These are phyloP conservation scores for Stenichneumon culpator DNA, from an alignment of 2,888 invertebrate species.

Conservation along the genomic window DNA sequence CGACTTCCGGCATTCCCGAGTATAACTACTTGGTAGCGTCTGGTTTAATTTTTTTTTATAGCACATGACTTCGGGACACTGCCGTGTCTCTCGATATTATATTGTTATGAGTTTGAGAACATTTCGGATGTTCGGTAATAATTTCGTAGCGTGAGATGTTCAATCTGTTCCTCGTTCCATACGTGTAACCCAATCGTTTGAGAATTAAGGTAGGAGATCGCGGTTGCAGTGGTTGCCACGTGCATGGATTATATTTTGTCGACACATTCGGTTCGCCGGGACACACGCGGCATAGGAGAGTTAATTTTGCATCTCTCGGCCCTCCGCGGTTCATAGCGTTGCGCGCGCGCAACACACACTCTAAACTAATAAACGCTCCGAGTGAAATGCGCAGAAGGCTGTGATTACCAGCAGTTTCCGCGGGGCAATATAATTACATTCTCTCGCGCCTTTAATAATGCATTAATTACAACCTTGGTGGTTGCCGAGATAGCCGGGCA, in stretches of 20 bases:
- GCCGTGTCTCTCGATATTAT: no score
- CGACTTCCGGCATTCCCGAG: no score
- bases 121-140: no score
- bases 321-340: constrained; percentile 7
- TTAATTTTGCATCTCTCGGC: constrained; percentile 12
- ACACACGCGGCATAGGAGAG: neutral
- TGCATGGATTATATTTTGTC: neutral
- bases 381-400: constrained; percentile 65
- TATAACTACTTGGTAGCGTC: no score
- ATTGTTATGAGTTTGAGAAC: no score
- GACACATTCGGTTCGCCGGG: neutral
- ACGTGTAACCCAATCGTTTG: neutral
- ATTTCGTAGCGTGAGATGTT: neutral
- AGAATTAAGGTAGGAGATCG: neutral
- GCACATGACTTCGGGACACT: no score
- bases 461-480: constrained; percentile 75
- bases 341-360: neutral
- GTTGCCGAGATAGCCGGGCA: constrained; percentile 61
- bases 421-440: constrained; percentile 76
- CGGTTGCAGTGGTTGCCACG: neutral
- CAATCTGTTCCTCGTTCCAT: neutral
- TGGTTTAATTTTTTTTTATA: no score
- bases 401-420: constrained; percentile 73
- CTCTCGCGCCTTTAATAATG: constrained; percentile 77
- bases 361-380: constrained; percentile 54